Conservation (phyloP, 2,888 invertebrate genomes). For the Acanthosoma haemorrhoidale region DNA sequence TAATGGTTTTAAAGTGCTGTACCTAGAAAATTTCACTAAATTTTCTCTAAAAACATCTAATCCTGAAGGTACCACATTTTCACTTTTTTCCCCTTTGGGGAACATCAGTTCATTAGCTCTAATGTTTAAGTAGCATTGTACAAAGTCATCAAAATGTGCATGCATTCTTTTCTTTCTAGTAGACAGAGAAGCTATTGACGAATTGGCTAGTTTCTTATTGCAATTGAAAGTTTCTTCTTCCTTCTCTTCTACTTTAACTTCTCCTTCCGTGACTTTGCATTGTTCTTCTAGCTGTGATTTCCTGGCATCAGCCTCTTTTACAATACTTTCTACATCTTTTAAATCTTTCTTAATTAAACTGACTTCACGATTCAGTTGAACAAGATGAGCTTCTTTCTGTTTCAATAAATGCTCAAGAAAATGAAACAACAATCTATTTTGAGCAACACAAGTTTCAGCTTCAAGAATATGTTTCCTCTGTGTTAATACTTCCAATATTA, state of each 20-base stretch:
- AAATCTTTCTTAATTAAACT: constrained; percentile 69
- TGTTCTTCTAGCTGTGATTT: constrained; percentile 37
- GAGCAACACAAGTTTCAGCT: constrained; percentile 71
- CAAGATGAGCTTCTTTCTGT: constrained; percentile 63
- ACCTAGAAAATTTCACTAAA: constrained; percentile 77
- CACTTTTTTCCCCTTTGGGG: constrained; percentile 45
- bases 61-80: constrained; percentile 46
- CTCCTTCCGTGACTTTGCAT: constrained; percentile 34
- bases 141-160: constrained; percentile 83
- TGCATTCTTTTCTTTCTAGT: constrained; percentile 69
- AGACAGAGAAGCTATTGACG: constrained; percentile 53
- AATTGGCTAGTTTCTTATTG: constrained; percentile 42
- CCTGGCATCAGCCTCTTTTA: constrained; percentile 45
- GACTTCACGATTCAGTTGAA: constrained; percentile 64
- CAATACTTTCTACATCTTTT: constrained; percentile 62
- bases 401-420: constrained; percentile 71
- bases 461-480: constrained; percentile 73
- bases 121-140: constrained; percentile 76
- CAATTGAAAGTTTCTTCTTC: constrained; percentile 42
- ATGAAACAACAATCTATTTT: constrained; percentile 75
- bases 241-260: constrained; percentile 36
- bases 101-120: constrained; percentile 68
- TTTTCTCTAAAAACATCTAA: constrained; percentile 76
- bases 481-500: constrained; percentile 71
- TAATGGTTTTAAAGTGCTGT: constrained; percentile 68